phyloP scores from a whole-genome alignment of 1,140 invertebrate genomes.

The Gryllus bimaculatus region DNA sequence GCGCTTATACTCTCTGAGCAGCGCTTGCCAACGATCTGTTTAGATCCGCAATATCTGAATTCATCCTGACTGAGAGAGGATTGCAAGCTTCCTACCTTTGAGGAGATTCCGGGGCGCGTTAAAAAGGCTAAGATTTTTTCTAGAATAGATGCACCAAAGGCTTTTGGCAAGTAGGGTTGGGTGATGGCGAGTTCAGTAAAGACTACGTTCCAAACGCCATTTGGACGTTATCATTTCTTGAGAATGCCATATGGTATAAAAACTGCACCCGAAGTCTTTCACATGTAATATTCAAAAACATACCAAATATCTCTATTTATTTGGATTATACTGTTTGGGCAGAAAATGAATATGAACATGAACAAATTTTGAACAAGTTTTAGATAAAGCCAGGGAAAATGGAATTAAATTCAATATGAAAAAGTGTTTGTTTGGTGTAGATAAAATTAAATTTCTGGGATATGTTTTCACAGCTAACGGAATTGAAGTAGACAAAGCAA shows the following conservation, averaged over 20 bases:
- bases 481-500: slow-evolving; percentile 27
- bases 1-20: too few relatives aligned
- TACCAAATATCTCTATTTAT: slow-evolving; percentile 21
- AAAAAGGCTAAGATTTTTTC: slow-evolving; percentile 28
- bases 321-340: slow-evolving; percentile 26
- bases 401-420: slow-evolving; percentile 28
- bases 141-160: slow-evolving; percentile 28
- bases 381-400: slow-evolving; percentile 23
- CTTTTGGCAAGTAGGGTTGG: slow-evolving; percentile 29
- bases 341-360: slow-evolving; percentile 16
- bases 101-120: slow-evolving; percentile 25
- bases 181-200: slow-evolving; percentile 23
- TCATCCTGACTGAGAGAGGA: slow-evolving; percentile 27
- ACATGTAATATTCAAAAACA: slow-evolving; percentile 20
- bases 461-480: slow-evolving; percentile 31
- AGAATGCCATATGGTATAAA: slow-evolving; percentile 21
- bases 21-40: slow-evolving; percentile 31
- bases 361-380: slow-evolving; percentile 22
- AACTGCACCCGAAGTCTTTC: slow-evolving; percentile 24
- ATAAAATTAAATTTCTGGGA: slow-evolving; percentile 30
- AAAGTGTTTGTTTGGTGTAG: slow-evolving; percentile 27
- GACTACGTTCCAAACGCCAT: slow-evolving; percentile 21
- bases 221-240: slow-evolving; percentile 19
- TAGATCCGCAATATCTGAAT: slow-evolving; percentile 33
- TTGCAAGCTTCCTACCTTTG: slow-evolving; percentile 26